A percentile compares a stretch with the other conserved stretches of the same genome.
phyloP scores from a whole-genome alignment of 53 echinoderm and acorn worm genomes.

The Henricia sp. region DNA sequence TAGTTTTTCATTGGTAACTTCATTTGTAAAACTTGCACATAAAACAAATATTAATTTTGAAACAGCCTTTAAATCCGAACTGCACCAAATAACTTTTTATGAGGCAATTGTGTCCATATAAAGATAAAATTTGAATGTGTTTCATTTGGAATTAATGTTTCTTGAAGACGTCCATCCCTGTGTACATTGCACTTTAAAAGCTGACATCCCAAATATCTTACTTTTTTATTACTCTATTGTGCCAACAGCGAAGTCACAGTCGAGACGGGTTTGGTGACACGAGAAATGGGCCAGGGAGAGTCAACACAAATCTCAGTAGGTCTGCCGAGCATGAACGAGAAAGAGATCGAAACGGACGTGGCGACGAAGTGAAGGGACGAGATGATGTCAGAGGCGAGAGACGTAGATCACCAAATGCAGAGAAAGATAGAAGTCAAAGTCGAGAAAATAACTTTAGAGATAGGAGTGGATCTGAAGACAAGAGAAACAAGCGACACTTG shows the following conservation, averaged over 20 bases:
- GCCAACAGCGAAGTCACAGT: conserved; percentile 26
- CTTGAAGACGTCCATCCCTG: neutral
- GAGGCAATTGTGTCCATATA: neutral
- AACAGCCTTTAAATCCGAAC: neutral
- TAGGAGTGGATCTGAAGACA: too few relatives aligned
- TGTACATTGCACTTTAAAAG: neutral
- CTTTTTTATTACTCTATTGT: neutral
- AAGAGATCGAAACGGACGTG: neutral
- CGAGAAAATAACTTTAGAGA: too few relatives aligned
- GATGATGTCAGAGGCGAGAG: neutral
- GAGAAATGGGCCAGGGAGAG: neutral
- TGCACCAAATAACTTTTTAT: neutral
- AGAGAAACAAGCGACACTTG: too few relatives aligned
- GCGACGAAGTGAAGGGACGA: neutral
- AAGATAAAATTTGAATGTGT: neutral
- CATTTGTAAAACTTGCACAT: neutral
- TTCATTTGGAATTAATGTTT: neutral
- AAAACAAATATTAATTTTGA: neutral
- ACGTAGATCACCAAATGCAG: too few relatives aligned
- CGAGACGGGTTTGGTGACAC: neutral
- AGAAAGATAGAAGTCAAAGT: too few relatives aligned
- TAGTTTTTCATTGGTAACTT: too few relatives aligned
- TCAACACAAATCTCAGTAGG: neutral
- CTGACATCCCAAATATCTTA: neutral
- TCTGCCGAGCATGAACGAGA: neutral